These are phyloP conservation scores for Aptenodytes patagonicus DNA, from an alignment of 2,113 vertebrate species.

Conservation along the genomic window DNA sequence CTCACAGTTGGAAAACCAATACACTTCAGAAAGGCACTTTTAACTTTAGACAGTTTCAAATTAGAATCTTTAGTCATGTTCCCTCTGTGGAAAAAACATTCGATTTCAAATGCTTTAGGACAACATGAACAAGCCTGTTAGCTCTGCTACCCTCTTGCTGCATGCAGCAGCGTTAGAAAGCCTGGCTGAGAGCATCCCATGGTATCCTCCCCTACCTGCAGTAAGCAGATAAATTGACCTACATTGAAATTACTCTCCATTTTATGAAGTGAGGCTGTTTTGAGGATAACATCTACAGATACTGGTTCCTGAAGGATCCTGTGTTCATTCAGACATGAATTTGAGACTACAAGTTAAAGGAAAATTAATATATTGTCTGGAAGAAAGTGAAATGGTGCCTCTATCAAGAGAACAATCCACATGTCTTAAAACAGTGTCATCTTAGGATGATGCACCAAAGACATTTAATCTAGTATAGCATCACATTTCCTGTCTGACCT, in stretches of 20 bases:
- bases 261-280: background rate
- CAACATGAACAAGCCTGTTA: background rate
- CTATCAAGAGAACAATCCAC: background rate
- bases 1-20: slow-evolving; percentile 37
- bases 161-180: background rate
- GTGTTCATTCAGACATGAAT: background rate
- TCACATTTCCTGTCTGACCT: background rate
- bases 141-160: background rate
- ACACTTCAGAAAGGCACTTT: background rate
- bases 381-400: background rate
- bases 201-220: background rate
- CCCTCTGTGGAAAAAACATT: background rate
- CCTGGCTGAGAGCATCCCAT: background rate
- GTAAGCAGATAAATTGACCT: background rate
- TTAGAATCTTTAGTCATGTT: slow-evolving; percentile 13
- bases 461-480: background rate
- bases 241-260: background rate
- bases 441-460: background rate
- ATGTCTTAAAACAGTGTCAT: background rate
- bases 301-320: background rate
- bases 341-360: background rate
- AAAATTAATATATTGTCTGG: background rate
- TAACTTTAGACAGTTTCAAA: background rate
- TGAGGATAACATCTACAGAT: background rate
- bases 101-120: background rate